Percentiles rank a stretch among this genome's conserved stretches.
phyloP scores from a whole-genome alignment of 2,888 invertebrate genomes.

The Philereme vetulata region DNA sequence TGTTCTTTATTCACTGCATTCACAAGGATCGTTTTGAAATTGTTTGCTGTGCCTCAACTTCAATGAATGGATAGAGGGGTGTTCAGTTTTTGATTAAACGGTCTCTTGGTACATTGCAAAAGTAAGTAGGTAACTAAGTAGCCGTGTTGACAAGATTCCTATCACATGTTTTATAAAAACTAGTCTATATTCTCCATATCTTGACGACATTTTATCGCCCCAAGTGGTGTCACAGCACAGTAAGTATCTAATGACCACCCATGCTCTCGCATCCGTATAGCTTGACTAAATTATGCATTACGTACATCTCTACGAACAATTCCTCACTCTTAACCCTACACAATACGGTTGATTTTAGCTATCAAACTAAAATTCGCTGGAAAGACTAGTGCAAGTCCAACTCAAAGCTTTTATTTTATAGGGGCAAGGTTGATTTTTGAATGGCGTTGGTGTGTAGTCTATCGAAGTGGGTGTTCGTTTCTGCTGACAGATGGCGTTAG shows the following conservation, averaged over 20 bases:
- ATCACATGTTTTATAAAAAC: no score
- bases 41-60: no score
- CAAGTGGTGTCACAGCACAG: constrained; percentile 55
- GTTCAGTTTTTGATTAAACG: no score
- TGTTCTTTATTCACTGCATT: no score
- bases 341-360: constrained; percentile 38
- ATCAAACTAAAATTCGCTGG: not conserved
- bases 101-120: no score
- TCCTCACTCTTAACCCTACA: constrained; percentile 6
- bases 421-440: constrained; percentile 27
- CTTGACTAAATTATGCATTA: constrained; percentile 54
- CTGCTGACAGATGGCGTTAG: constrained; percentile 72
- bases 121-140: no score
- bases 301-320: constrained; percentile 4
- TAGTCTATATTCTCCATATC: not conserved
- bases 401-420: not conserved
- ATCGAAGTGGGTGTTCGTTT: constrained; percentile 42
- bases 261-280: constrained; percentile 53
- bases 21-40: no score
- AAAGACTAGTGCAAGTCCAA: not conserved
- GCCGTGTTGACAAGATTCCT: no score
- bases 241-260: constrained; percentile 72
- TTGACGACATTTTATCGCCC: constrained; percentile 57
- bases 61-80: no score
- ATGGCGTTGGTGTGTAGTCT: not conserved